A percentile compares a stretch with the other conserved stretches of the same genome.
phyloP scores from a whole-genome alignment of 1,140 invertebrate genomes.

The Spodoptera frugiperda region DNA sequence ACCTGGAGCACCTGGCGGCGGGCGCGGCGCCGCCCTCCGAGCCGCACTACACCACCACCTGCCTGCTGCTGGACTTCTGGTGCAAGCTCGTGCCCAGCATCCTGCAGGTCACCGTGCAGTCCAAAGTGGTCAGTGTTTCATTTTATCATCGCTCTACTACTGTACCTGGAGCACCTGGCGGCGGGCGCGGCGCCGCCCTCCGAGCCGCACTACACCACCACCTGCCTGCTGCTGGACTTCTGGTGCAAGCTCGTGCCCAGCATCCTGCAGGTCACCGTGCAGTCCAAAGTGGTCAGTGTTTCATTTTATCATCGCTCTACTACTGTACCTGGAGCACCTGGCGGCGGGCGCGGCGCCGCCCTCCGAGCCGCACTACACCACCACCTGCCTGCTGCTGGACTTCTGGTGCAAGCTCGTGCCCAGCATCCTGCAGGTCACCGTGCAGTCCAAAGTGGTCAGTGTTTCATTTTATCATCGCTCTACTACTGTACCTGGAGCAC shows the following conservation, averaged over 20 bases:
- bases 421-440: slow-evolving; percentile 96
- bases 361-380: slow-evolving; percentile 90
- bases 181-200: slow-evolving; percentile 88
- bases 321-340: slow-evolving; percentile 98
- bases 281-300: slow-evolving; percentile 96
- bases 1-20: slow-evolving; percentile 96
- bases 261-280: slow-evolving; percentile 96
- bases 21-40: slow-evolving; percentile 89
- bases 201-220: slow-evolving; percentile 90
- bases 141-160: no score
- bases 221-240: slow-evolving; percentile 97
- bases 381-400: slow-evolving; percentile 96
- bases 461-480: no score
- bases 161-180: slow-evolving; percentile 97
- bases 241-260: slow-evolving; percentile 99
- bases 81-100: slow-evolving; percentile 98
- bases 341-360: slow-evolving; percentile 89
- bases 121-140: slow-evolving; percentile 95
- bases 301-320: no score
- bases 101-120: slow-evolving; percentile 96
- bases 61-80: slow-evolving; percentile 99
- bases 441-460: slow-evolving; percentile 96
- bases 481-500: no score
- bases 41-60: slow-evolving; percentile 90
- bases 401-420: slow-evolving; percentile 99